These are phyloP conservation scores for Bombus picipes DNA, from an alignment of 1,140 invertebrate species.

Conservation along the genomic window DNA sequence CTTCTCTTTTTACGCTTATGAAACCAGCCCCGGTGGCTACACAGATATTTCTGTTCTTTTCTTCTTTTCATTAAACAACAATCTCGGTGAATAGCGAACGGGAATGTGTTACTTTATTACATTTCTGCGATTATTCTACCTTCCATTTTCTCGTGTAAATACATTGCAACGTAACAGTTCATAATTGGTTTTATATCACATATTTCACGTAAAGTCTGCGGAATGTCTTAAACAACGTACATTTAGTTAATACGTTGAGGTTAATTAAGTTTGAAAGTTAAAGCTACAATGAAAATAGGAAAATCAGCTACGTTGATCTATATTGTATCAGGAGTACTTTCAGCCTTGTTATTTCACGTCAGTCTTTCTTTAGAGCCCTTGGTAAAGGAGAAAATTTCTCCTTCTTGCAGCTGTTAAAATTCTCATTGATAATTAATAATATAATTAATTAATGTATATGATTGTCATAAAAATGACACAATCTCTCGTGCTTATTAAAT, in stretches of 20 bases:
- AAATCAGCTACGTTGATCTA: neutral
- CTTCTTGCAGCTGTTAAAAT: neutral
- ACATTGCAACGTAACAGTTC: neutral
- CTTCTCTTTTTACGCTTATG: neutral
- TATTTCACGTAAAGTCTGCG: neutral
- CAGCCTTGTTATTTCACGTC: neutral
- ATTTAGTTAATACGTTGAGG: neutral
- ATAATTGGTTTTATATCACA: neutral
- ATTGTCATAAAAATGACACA: neutral
- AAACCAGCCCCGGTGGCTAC: neutral
- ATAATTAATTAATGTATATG: too few species aligned
- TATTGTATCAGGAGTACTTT: neutral
- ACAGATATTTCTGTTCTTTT: neutral
- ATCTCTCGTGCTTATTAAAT: too few species aligned
- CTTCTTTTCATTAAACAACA: neutral
- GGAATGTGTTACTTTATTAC: conserved; percentile 4
- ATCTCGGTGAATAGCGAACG: neutral
- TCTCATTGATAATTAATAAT: neutral
- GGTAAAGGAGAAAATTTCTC: neutral
- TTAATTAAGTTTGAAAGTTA: neutral
- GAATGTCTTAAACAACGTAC: neutral
- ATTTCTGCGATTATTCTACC: neutral
- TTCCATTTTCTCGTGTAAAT: neutral
- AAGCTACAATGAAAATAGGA: neutral
- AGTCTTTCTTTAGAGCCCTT: neutral